Evolutionary conservation across 2,113 vertebrate species (phyloP).

Genomic region (Upupa epops): DNA sequence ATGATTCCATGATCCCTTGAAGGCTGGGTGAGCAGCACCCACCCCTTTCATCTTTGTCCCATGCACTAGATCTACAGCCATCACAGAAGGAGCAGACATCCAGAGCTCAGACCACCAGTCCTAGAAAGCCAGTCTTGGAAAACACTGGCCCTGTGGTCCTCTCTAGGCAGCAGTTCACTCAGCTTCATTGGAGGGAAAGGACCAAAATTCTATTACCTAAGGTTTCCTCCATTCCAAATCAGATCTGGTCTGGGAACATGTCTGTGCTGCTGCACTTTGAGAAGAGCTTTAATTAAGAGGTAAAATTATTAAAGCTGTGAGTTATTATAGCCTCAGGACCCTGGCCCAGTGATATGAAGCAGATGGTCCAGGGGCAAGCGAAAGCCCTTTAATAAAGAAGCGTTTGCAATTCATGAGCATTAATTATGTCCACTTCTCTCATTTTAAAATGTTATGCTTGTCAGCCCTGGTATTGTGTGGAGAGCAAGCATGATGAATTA

Average conservation of each 20-base stretch:
- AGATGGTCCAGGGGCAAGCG: conserved; percentile 85
- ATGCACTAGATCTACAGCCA: fast-evolving
- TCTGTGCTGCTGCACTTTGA: conserved; percentile 32
- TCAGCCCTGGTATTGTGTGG: conserved; percentile 76
- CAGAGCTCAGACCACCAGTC: not conserved
- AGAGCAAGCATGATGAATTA: conserved; percentile 89
- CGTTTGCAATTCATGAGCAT: conserved; percentile 98
- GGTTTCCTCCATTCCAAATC: conserved; percentile 8
- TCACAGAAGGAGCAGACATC: fast-evolving
- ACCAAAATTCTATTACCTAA: conserved; percentile 43
- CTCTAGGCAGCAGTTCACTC: not conserved
- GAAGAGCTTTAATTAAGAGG: conserved; percentile 79
- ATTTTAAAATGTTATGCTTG: conserved; percentile 79
- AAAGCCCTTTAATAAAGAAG: conserved; percentile 78
- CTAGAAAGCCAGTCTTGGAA: not conserved
- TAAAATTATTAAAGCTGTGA: conserved; percentile 88
- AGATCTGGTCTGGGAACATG: conserved; percentile 26
- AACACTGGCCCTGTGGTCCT: fast-evolving
- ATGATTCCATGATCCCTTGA: not conserved
- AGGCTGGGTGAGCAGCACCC: not conserved
- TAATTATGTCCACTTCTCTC: conserved; percentile 86
- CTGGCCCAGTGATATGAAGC: conserved; percentile 80
- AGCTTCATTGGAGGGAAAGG: not conserved
- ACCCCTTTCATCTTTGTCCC: not conserved
- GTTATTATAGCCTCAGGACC: conserved; percentile 85